Evolutionary conservation across 2,888 invertebrate species (phyloP).

Genomic region (Pediacus dermestoides): DNA sequence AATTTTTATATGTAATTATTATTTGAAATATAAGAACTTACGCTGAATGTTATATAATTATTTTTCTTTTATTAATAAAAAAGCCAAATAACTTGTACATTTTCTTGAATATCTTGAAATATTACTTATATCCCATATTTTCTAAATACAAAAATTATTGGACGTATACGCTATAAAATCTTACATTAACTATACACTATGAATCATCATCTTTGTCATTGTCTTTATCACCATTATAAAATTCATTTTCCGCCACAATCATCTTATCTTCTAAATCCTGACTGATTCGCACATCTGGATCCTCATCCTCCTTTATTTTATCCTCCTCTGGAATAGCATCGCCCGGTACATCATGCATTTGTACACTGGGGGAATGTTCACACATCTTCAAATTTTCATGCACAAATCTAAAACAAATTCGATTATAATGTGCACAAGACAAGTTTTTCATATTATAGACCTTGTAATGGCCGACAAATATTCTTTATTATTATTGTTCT

Average conservation of each 20-base stretch:
- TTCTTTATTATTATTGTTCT: constrained; percentile 93
- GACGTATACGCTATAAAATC: too few species aligned
- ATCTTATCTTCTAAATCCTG: constrained; percentile 77
- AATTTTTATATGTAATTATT: too few species aligned
- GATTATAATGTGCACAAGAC: constrained; percentile 2
- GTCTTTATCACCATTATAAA: constrained; percentile 87
- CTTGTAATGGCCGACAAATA: constrained; percentile 87
- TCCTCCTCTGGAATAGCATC: constrained; percentile 75
- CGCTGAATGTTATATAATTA: too few species aligned
- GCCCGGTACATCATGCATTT: constrained; percentile 93
- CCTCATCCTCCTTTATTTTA: constrained; percentile 68
- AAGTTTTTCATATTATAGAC: constrained; percentile 31
- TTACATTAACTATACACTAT: too few species aligned
- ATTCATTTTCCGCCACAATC: constrained; percentile 82
- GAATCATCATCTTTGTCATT: constrained; percentile 73
- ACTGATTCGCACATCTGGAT: constrained; percentile 76
- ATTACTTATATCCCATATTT: too few species aligned
- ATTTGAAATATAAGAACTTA: too few species aligned
- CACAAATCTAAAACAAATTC: constrained; percentile 58
- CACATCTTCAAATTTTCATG: constrained; percentile 92
- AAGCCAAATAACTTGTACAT: too few species aligned
- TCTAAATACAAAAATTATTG: too few species aligned
- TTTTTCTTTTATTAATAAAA: too few species aligned
- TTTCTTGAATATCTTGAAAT: too few species aligned
- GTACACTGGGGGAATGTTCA: constrained; percentile 91